phyloP scores from a whole-genome alignment of 2,113 vertebrate genomes.

The Romanogobio albipinnatus region DNA sequence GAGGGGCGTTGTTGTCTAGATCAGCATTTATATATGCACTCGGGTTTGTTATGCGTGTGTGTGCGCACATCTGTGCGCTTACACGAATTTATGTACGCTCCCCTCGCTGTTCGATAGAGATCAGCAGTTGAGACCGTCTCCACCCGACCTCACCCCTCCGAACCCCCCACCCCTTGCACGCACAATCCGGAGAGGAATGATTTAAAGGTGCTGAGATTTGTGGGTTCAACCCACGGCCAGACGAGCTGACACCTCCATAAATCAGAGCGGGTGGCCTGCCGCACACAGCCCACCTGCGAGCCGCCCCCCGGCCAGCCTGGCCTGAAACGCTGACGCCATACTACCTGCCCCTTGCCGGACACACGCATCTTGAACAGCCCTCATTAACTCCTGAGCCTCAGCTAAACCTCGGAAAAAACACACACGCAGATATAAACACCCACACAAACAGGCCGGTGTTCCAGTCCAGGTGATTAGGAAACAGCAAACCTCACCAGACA shows the following conservation, averaged over 20 bases:
- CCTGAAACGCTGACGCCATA: constrained; percentile 59
- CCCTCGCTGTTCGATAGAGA: constrained; percentile 57
- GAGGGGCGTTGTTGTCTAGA: constrained; percentile 64
- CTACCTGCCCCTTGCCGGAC: constrained; percentile 51
- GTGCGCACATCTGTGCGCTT: constrained; percentile 8
- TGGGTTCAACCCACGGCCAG: constrained; percentile 71
- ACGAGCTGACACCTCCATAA: constrained; percentile 68
- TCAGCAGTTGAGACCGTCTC: constrained; percentile 49
- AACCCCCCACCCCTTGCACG: constrained; percentile 2
- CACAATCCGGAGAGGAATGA: constrained; percentile 60
- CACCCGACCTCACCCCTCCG: constrained; percentile 33
- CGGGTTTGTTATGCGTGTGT: constrained; percentile 26
- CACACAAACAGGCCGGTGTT: constrained; percentile 46
- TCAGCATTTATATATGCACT: constrained; percentile 48
- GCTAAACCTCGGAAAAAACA: constrained; percentile 50
- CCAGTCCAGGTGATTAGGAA: constrained; percentile 56
- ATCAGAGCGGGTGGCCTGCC: constrained; percentile 60
- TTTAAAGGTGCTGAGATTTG: constrained; percentile 73
- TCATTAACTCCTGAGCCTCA: constrained; percentile 58
- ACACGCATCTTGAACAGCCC: constrained; percentile 54
- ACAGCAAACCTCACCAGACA: constrained; percentile 55
- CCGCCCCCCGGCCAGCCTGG: constrained; percentile 52
- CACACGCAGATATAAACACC: constrained; percentile 47
- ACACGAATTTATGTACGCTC: constrained; percentile 64
- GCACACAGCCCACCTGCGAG: constrained; percentile 59